Base-by-base conservation (phyloP, 2,797 vertebrate genomes). In the Peromyscus nudipes region DNA sequence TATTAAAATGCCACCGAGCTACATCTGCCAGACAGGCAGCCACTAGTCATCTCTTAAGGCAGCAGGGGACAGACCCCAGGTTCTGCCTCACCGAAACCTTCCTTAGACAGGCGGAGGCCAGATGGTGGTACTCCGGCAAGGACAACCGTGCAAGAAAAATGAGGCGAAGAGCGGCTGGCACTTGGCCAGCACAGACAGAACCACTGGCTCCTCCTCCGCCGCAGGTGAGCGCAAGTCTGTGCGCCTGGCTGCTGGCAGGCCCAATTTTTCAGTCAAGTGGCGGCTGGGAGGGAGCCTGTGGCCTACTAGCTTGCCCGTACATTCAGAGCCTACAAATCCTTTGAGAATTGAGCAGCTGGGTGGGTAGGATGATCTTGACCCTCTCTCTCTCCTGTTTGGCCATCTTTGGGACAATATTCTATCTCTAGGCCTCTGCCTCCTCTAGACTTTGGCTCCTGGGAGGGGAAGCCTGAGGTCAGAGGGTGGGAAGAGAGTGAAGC, bases 1-100 rank as follows among this genome's bases (percentile, higher is more conserved):
- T 97, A 97, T 97, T 95, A 96, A 98, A 97, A 98, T 90, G 96
- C 75, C 67, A 91, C 90, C 49, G 97, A 95, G 90, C 92, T 97
- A 84, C 96, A 97, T 97, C 97, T 98, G 96, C 94, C 27, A 86
- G 52, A 81, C 64, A 37, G 92, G 97, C 95, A 96, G 92, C 95
- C 95, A 97, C 94, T 97, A 96, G 95, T 98, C 96, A 97, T 75
- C 97, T 46, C 60, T 87, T 60, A 73, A 97, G 97, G 94, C 94
- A 96, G 95, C 97, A 27, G 97, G 97, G 93, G 89, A 91, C 8
- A 0, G 46, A 85, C 29, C 87, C 96, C 85, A 94, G 83, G 91
- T 89, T 96, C 92, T 60, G 83, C 21, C 96, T 97, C 87, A 85
- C 92, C 79, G 7, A 64, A 85, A 62, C n/a, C 86, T 89, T 94